phyloP scores from a whole-genome alignment of 2,113 vertebrate genomes.

The Edolisoma coerulescens region DNA sequence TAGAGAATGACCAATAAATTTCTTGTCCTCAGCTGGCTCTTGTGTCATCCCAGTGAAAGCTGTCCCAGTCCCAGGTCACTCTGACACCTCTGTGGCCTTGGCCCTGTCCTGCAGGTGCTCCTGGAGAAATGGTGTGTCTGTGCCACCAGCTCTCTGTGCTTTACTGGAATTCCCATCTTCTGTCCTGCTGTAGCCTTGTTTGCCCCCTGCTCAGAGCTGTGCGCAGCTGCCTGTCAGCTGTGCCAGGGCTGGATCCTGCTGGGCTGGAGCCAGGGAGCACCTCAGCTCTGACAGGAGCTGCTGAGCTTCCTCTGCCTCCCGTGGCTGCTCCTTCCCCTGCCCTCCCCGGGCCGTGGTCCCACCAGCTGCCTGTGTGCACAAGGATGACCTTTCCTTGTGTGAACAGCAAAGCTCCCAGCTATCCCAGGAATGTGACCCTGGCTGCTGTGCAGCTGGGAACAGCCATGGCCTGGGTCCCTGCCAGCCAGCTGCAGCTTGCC shows the following conservation, averaged over 20 bases:
- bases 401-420: slow-evolving; percentile 43
- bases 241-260: background rate
- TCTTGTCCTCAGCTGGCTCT: background rate
- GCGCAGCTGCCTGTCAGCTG: background rate
- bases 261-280: background rate
- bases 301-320: background rate
- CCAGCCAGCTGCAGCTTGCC: slow-evolving; percentile 36
- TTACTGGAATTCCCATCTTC: background rate
- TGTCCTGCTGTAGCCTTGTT: background rate
- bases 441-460: background rate
- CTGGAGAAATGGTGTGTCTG: background rate
- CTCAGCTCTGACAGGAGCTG: background rate
- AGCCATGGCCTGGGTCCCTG: background rate
- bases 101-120: background rate
- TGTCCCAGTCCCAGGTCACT: background rate
- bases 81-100: background rate
- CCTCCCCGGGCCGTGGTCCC: background rate
- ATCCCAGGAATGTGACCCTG: slow-evolving; percentile 55
- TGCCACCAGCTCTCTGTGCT: background rate
- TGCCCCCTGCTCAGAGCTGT: background rate
- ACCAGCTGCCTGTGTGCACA: background rate
- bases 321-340: background rate
- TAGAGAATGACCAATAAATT: slow-evolving; percentile 36
- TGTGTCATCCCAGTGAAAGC: background rate
- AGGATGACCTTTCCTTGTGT: slow-evolving; percentile 47